Evolutionary conservation across 2,888 invertebrate species (phyloP), one percentile per base, ranked within the genome.

Genomic region (Nebria brevicollis): DNA sequence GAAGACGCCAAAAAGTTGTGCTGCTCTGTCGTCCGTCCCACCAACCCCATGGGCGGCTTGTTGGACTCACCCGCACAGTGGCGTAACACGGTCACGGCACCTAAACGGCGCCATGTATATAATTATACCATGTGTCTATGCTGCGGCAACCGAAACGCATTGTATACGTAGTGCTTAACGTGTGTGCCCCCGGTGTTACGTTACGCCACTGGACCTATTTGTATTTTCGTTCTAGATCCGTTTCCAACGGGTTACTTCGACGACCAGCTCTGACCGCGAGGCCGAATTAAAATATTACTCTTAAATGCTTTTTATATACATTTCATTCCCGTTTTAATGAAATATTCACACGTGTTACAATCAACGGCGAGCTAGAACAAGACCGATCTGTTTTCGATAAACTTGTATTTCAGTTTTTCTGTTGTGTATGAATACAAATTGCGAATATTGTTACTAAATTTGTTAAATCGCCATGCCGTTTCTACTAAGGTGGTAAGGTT

Each of bases 171-270:
- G 34, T 54, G 70, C 70, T 20, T 13, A 70, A 11, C 0, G 7
- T 70, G 70, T 2, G 70, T 13, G 7, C 11, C 34, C 70, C 70
- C 70, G 5, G 70, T 70, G 34, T 5, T 26, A 75, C 72, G 75
- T 75, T 80, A 80, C 81, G 81, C 77, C 77, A 77, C 81, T 81
- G 81, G 26, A 81, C 72, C 81, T 81, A 81, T 72, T 81, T 81
- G 81, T 81, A 81, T 81, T 81, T 81, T 76, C 73, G 81, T 81
- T 81, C 81, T 81, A 81, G 81, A 81, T 81, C 43, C 81, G 72
- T 72, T 75, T 81, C 77, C 81, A 77, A 81, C 76, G 76, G 77
- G 72, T 72, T 73, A 75, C 76, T 76, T 72, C 70, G 42, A 77
- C 81, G 72, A 81, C 73, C 43, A 76, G 72, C 81, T 81, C 77